Evolutionary conservation across 23 tunicate species (phyloP).

Genomic region (Halocynthia aurantium): DNA sequence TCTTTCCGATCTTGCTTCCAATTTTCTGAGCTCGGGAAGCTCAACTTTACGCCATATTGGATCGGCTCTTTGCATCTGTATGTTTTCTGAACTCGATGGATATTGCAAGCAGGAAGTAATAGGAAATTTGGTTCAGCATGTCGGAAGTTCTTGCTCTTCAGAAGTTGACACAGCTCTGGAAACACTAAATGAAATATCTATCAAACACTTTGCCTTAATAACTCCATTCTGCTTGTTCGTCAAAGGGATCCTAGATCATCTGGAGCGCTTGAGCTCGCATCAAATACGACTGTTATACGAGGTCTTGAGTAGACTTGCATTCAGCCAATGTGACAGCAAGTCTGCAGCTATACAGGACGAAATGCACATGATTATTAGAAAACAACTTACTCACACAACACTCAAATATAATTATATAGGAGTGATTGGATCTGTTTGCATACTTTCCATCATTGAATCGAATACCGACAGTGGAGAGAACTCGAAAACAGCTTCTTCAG

Average conservation of each 20-base stretch:
- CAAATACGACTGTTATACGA: slow-evolving; percentile 45
- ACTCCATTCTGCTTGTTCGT: slow-evolving; percentile 37
- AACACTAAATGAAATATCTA: slow-evolving; percentile 31
- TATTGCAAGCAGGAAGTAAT: slow-evolving; percentile 56
- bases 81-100: slow-evolving; percentile 47
- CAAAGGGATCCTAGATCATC: slow-evolving; percentile 44
- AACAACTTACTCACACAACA: slow-evolving; percentile 45
- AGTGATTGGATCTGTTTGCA: slow-evolving; percentile 17
- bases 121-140: slow-evolving; percentile 54
- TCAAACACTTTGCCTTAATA: slow-evolving; percentile 21
- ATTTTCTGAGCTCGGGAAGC: slow-evolving; percentile 45
- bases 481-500: neutral
- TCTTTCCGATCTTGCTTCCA: slow-evolving; percentile 25
- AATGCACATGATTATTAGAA: slow-evolving; percentile 52
- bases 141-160: slow-evolving; percentile 20
- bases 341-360: slow-evolving; percentile 62
- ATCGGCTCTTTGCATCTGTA: slow-evolving; percentile 30
- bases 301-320: slow-evolving; percentile 39
- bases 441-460: neutral
- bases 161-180: slow-evolving; percentile 67
- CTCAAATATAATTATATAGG: slow-evolving; percentile 16
- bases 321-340: slow-evolving; percentile 3
- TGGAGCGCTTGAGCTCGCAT: slow-evolving; percentile 51
- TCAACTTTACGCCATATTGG: slow-evolving; percentile 25
- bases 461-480: neutral